Evolutionary conservation across 2,113 vertebrate species (phyloP).

Genomic region (Pachypanchax playfairii): DNA sequence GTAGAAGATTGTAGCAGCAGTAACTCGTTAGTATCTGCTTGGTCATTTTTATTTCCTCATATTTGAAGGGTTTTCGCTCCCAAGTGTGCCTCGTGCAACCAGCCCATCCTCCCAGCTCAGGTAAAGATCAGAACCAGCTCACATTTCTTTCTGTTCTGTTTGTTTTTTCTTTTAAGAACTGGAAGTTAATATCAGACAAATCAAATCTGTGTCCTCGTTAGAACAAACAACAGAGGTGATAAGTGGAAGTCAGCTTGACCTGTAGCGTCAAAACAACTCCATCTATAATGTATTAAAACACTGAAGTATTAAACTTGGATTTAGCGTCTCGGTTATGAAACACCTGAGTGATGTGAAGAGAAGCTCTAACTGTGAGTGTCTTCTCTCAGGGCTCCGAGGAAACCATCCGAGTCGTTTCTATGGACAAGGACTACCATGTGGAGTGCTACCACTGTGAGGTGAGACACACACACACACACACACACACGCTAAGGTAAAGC

Average conservation of each 20-base stretch:
- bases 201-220: no score
- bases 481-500: constrained; percentile 10
- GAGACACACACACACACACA: constrained; percentile 50
- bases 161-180: not conserved
- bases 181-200: no score
- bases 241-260: no score
- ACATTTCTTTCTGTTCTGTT: not conserved
- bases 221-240: no score
- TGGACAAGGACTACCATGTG: constrained; percentile 99
- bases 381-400: constrained; percentile 90
- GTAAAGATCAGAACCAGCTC: constrained; percentile 66
- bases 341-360: not conserved
- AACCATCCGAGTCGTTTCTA: constrained; percentile 96
- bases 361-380: constrained; percentile 29
- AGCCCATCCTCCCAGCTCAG: constrained; percentile 96
- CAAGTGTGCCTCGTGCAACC: constrained; percentile 96
- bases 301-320: no score
- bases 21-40: no score
- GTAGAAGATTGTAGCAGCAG: no score
- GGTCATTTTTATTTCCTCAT: constrained; percentile 12
- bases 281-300: no score
- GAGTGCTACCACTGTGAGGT: constrained; percentile 99
- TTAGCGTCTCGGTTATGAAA: no score
- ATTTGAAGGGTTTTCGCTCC: constrained; percentile 92
- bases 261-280: no score